Base-by-base conservation (phyloP, 2,113 vertebrate species). In the Ageneiosus marmoratus region DNA sequence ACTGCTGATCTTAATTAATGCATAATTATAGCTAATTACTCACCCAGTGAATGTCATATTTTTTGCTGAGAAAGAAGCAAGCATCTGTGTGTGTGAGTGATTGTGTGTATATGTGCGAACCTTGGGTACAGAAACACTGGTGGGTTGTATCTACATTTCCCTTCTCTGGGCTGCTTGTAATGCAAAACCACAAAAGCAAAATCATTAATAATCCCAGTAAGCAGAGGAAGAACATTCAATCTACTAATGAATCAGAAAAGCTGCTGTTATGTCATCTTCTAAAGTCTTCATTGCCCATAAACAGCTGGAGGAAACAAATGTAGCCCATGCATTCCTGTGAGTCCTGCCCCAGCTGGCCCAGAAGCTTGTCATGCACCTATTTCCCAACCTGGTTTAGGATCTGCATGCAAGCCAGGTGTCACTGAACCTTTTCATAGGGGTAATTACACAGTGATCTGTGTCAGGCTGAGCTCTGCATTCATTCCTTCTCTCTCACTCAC, bases 1-100 rank as follows among this genome's bases (percentile, higher is more conserved):
- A 83, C 92, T 91, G 92, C 93, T 93, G 91, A 93, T 94, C 89
- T 91, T 95, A 94, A 96, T 94, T 94, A 96, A 94, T 92, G 76
- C 12, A 5, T 78, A 78, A 60, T 78, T 78, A 78, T 86, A 90
- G 87, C 90, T 94, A 94, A 95, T 95, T 95, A 95, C 90, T 89
- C 91, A 92, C 91, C 93, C 92, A 89, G 86, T 89, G 89, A 91
- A 94, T 92, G 88, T 93, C 91, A 94, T 92, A 93, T 94, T 94
- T 93, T 92, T 48, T 74, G 37, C 65, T 62, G 50, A 34, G 56
- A 81, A 32, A 77, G 20, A 77, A 60, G 62, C 78, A 44, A 70
- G 70, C 80, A 63, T 86, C 74, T 60, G 63, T 53, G 60, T 63
- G 78, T 34, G 15, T 60, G 46, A 48, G 56, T 13, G 15, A 41